Evolutionary conservation across 2,797 vertebrate species (phyloP), one percentile per base, ranked within the genome.

Genomic region (Esox lucius): DNA sequence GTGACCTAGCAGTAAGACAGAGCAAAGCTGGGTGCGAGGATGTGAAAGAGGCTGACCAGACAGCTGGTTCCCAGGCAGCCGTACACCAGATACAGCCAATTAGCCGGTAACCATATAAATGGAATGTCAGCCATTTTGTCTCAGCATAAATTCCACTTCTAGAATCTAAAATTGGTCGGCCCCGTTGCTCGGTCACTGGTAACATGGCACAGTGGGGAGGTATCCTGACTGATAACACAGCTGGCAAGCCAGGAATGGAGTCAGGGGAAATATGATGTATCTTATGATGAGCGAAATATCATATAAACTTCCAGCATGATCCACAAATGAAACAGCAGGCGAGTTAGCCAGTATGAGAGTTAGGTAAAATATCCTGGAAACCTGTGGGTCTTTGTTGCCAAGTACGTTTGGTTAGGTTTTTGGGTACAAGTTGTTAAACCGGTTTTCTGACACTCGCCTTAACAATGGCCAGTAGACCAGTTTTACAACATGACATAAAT

Each of bases 401-500:
- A 48, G 72, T 51, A 46, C 3, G 12, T 3, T 8, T 82, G 61
- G 66, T 12, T 2, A 46, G 46, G 42, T 78, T 3, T 78, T 71
- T 68, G 56, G 76, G 51, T 75, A 70, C 62, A 56, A 78, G 73
- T 39, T 78, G 78, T 3, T 22, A 11, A 8, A 59, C 74, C 68
- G 62, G 26, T 69, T 69, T 22, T 75, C 74, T 75, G 73, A 68
- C 59, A 61, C 53, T 80, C 64, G 72, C 75, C 66, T 68, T 78
- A 78, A 80, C 78, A 66, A 81, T 71, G 66, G 26, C 70, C 71
- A 64, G 75, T 75, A 70, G 67, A 73, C 79, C 71, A 80, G 59
- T 72, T 87, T 79, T 81, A 87, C 76, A 69, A 78, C 70, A 35
- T n/a, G 28, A 70, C 42, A 74, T 78, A 77, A 68, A 76, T 73